phyloP scores from a whole-genome alignment of 2,888 invertebrate species.

The Nomada flava region DNA sequence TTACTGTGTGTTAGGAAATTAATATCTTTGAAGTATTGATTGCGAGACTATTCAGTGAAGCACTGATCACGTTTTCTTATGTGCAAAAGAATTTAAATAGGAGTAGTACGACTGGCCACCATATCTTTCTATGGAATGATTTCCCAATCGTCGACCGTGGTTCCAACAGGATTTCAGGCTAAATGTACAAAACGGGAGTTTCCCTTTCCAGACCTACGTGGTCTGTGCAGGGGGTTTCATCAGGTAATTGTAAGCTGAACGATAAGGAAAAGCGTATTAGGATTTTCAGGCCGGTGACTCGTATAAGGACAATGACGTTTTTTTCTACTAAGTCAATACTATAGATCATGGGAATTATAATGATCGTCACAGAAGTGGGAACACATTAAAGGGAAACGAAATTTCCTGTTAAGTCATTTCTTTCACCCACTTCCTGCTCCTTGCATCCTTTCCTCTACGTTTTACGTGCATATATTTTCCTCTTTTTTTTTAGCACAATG shows the following conservation, averaged over 20 bases:
- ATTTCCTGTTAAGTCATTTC: constrained; percentile 16
- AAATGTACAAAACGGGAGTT: constrained; percentile 13
- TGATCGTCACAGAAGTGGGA: too few species aligned
- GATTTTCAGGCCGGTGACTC: constrained; percentile 10
- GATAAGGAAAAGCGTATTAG: constrained; percentile 34
- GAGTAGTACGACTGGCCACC: constrained; percentile 14
- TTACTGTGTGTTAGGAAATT: not conserved
- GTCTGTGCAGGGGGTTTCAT: not conserved
- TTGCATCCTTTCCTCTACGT: not conserved
- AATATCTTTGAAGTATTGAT: constrained; percentile 17
- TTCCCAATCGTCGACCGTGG: constrained; percentile 27
- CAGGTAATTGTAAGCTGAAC: not conserved
- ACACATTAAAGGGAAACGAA: not conserved
- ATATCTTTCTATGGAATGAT: constrained; percentile 22
- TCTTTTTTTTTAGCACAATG: too few species aligned
- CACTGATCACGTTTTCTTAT: constrained; percentile 20
- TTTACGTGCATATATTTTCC: too few species aligned
- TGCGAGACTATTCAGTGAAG: constrained; percentile 5
- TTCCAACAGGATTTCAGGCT: not conserved
- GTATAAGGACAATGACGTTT: not conserved
- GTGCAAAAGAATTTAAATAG: constrained; percentile 46
- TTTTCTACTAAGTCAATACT: not conserved
- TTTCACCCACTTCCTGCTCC: not conserved
- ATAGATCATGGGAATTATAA: not conserved
- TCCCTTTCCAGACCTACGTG: constrained; percentile 3